Evolutionary conservation across 2,888 invertebrate genomes (phyloP), one percentile per base, ranked within the genome.

Genomic region (Spilosoma lubricipeda): DNA sequence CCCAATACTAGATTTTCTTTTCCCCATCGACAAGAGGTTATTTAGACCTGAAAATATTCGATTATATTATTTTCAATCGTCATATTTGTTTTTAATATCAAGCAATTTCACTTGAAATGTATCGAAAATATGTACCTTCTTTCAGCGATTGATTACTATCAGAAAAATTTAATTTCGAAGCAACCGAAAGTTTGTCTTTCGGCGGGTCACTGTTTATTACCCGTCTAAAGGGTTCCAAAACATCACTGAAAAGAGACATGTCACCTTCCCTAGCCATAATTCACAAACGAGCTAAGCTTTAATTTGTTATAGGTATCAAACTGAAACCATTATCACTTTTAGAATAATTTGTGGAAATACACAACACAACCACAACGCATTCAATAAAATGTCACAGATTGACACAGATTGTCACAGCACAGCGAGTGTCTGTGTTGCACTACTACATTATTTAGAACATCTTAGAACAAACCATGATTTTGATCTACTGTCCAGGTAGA

Each of bases 151-250:
- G 92, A 76, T 93, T 94, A 90, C 92, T 94, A 89, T 95, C 94
- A 79, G 94, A 93, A 89, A 96, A 95, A 91, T 93, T 95, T 76
- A 96, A 85, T 85, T 94, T 94, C 13, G 93, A 80, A 85, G 93
- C 91, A 78, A 92, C 91, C 90, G 94, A 93, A 81, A 94, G 83
- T 85, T 94, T 95, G 84, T 95, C 95, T 90, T 94, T 95, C 81
- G 95, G 95, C 81, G 93, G 93, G 85, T 94, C 93, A 71, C 93
- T 93, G 84, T 95, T 95, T 85, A 96, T 94, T 68, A 92, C 94
- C 75, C 95, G 91, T 79, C 96, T 89, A 85, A 96, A 96, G 9
- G 96, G 96, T 84, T 95, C 93, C 77, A 96, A 85, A 15, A 96
- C 95, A 82, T 95, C 95, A 79, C 91, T 93, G 76, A 93, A 93